Conservation (phyloP, 2,888 invertebrate genomes). For the Spatulosminthurus flaviceps region DNA sequence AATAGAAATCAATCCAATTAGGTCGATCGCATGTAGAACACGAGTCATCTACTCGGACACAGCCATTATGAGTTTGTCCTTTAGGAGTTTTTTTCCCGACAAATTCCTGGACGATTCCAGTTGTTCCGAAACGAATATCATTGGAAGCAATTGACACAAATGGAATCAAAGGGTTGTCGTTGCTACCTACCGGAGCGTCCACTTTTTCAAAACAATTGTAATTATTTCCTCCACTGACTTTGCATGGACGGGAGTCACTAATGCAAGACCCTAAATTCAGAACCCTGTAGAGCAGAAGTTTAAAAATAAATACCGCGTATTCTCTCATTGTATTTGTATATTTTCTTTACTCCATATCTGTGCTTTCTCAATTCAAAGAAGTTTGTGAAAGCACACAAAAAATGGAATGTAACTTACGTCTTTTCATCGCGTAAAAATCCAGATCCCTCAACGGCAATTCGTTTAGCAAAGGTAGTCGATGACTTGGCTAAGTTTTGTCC, state of each 20-base stretch:
- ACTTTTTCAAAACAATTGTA: constrained; percentile 26
- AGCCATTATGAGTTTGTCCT: constrained; percentile 34
- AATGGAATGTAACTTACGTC: constrained; percentile 20
- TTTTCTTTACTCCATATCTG: too few relatives aligned
- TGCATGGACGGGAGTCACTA: constrained; percentile 30
- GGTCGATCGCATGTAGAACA: constrained; percentile 28
- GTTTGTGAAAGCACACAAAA: too few relatives aligned
- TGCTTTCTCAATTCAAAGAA: too few relatives aligned
- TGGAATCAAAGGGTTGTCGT: constrained; percentile 32
- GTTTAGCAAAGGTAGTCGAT: constrained; percentile 24
- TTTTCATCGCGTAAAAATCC: constrained; percentile 36
- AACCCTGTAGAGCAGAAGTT: not conserved
- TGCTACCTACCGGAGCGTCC: constrained; percentile 11
- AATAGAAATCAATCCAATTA: constrained; percentile 30
- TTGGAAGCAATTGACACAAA: constrained; percentile 37
- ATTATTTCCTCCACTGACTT: constrained; percentile 8
- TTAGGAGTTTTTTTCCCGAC: constrained; percentile 6
- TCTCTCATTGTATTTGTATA: too few relatives aligned
- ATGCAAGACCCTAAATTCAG: constrained; percentile 32
- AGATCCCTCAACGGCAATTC: constrained; percentile 31
- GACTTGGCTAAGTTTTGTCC: constrained; percentile 12
- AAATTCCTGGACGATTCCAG: constrained; percentile 24
- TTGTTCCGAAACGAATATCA: constrained; percentile 6
- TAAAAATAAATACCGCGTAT: too few relatives aligned
- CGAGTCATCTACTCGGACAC: constrained; percentile 33